Conservation (phyloP, 2,113 vertebrate species). For the Setophaga coronata region DNA sequence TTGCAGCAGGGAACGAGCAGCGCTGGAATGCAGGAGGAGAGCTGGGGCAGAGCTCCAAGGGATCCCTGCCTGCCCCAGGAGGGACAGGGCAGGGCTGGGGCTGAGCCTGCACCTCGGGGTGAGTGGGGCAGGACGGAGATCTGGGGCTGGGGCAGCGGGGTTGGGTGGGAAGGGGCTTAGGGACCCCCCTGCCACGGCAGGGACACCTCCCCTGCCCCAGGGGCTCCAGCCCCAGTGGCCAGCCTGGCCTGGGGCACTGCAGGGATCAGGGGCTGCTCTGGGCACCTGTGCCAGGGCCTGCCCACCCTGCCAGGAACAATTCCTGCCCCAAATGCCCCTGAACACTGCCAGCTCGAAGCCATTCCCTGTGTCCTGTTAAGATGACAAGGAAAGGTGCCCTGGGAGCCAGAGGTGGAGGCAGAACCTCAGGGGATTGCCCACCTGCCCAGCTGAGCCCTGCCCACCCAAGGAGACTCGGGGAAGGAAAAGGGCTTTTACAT, state of each 20-base stretch:
- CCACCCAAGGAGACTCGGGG: neutral
- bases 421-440: neutral
- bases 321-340: accelerated
- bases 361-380: neutral
- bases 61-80: accelerated
- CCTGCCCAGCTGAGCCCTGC: neutral
- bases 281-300: neutral
- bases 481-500: neutral
- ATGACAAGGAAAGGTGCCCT: neutral
- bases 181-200: neutral
- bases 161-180: neutral
- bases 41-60: accelerated
- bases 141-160: accelerated
- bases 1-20: neutral
- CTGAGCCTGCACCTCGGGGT: neutral
- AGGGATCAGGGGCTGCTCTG: neutral
- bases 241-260: accelerated
- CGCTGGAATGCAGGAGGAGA: accelerated
- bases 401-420: neutral
- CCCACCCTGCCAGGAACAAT: accelerated
- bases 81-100: neutral
- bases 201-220: neutral
- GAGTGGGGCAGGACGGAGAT: neutral
- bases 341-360: neutral
- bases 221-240: accelerated